Base-by-base conservation (phyloP, 1,140 invertebrate species). In the Potamilus streckersoni region DNA sequence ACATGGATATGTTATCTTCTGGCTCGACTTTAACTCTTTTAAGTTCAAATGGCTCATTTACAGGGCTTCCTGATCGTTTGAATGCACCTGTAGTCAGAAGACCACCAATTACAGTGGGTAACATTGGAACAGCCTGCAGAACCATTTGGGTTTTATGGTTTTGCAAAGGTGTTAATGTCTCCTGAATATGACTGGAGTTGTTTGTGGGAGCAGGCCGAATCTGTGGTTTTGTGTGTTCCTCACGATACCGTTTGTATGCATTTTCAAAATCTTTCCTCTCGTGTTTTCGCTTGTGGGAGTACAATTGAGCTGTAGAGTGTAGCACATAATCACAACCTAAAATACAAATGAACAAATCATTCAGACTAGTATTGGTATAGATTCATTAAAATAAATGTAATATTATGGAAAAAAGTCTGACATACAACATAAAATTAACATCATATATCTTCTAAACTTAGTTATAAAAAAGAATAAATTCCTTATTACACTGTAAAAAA, bases 271-370 rank as follows among this genome's bases (percentile, higher is more conserved):
- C 86, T 60, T 86, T 75, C 6, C 88, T 83, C 74, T 99, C 97
- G 89, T 99, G 98, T 89, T 98, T 99, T 61, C 97, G 93, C 81
- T 98, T 99, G 89, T 99, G 98, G 2, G 97, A 97, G 88, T 98
- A 96, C n/a, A 99, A 93, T 86, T 99, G 97, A 67, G 96, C 96
- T 84, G 96, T 97, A 5, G 96, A 98, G 86, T 99, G 97, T 59
- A 99, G 91, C 0, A 99, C 97, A 88, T 98, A 98, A 86, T 94
- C 96, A 90, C 98, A 99, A 73, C 96, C 91, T 91, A 71, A 19
- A 83, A 83, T 68, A 73, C 16, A 75, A 55, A 75, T 62, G 55
- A 55, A 58, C 16, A 69, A 59, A 74, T 16, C 8, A 64, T 55
- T 49, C 57, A 0, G 38, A 69, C 31, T 68, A 66, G n/a, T 31